Conservation (phyloP, 2,888 invertebrate species). For the Ctena decussata region DNA sequence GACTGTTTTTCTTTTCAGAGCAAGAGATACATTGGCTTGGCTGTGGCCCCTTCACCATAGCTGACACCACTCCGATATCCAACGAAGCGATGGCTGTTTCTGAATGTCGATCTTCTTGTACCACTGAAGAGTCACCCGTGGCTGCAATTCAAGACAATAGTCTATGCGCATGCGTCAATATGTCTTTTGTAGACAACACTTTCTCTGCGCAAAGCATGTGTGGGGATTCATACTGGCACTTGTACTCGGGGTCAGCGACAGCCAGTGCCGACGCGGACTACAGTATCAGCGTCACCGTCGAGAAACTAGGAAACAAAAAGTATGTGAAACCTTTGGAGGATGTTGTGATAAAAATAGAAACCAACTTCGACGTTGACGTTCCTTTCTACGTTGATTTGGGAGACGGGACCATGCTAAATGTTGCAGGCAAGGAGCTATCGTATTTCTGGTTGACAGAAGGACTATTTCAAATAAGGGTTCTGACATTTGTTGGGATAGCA, state of each 20-base stretch:
- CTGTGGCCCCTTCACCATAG: constrained; percentile 15
- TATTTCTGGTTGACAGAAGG: constrained; percentile 79
- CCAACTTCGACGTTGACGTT: constrained; percentile 63
- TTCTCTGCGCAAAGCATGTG: constrained; percentile 25
- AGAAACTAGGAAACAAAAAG: constrained; percentile 61
- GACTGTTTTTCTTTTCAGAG: constrained; percentile 24
- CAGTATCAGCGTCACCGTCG: constrained; percentile 53
- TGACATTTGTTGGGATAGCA: constrained; percentile 68
- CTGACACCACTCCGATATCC: background rate
- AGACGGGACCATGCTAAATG: constrained; percentile 71
- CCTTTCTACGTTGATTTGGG: constrained; percentile 79
- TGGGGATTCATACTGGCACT: constrained; percentile 57
- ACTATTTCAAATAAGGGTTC: constrained; percentile 72
- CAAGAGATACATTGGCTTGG: constrained; percentile 46
- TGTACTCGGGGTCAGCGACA: constrained; percentile 67
- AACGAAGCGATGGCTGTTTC: constrained; percentile 30
- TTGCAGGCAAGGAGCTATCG: constrained; percentile 60
- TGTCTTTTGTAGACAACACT: background rate
- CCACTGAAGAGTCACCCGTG: constrained; percentile 29
- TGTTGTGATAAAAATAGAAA: constrained; percentile 69
- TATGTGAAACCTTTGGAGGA: constrained; percentile 83
- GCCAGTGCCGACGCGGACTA: constrained; percentile 44
- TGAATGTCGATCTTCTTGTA: constrained; percentile 65
- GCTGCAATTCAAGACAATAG: constrained; percentile 48
- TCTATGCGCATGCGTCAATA: constrained; percentile 61